Evolutionary conservation across 2,888 invertebrate species (phyloP).

Genomic region (Pedicia rivosa): DNA sequence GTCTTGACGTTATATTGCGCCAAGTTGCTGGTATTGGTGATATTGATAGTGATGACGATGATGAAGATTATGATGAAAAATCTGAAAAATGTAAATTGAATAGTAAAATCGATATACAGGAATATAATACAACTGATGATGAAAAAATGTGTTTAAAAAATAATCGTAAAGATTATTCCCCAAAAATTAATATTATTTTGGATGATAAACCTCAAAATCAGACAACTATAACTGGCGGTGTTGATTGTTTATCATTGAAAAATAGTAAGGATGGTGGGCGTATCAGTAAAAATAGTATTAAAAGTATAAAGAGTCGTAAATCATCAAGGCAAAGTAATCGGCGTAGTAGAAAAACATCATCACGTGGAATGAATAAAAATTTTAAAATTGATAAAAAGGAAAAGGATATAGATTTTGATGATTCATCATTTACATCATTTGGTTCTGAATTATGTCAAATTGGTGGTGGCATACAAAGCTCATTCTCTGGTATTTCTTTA

Average conservation of each 20-base stretch:
- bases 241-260: conserved; percentile 20
- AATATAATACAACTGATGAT: conserved; percentile 15
- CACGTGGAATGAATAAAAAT: conserved; percentile 9
- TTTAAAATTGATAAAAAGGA: conserved; percentile 13
- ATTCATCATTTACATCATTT: conserved; percentile 24
- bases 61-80: conserved; percentile 13
- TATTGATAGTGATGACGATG: conserved; percentile 20
- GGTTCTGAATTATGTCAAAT: conserved; percentile 27
- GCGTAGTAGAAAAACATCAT: conserved; percentile 9
- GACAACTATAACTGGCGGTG: conserved; percentile 15
- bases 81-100: not conserved
- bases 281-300: conserved; percentile 19
- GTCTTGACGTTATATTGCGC: conserved; percentile 27
- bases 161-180: conserved; percentile 17
- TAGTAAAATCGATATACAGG: conserved; percentile 17
- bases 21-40: conserved; percentile 14
- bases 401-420: conserved; percentile 21
- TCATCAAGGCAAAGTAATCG: conserved; percentile 17
- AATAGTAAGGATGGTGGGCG: conserved; percentile 15
- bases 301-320: conserved; percentile 25
- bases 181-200: not conserved
- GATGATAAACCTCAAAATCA: no score
- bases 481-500: conserved; percentile 31
- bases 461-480: conserved; percentile 26
- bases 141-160: conserved; percentile 15